Percentiles rank a stretch among this genome's conserved stretches.
phyloP scores from a whole-genome alignment of 2,888 invertebrate species.

The Platerodrilus igneus region DNA sequence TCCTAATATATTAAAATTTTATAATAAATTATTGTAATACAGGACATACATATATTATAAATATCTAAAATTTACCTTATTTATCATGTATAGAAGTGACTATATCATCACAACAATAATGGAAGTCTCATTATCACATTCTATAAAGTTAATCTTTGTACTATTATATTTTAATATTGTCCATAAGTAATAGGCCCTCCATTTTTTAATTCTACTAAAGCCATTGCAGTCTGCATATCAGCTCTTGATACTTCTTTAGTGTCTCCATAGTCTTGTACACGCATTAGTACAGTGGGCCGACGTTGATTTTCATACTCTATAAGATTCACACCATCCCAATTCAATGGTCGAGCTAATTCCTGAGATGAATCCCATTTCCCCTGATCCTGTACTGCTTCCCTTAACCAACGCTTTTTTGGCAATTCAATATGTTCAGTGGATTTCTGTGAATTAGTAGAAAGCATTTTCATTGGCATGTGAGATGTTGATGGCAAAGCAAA shows the following conservation, averaged over 20 bases:
- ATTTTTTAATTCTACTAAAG: conserved; percentile 56
- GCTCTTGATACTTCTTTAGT: conserved; percentile 40
- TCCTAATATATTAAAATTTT: too few species aligned
- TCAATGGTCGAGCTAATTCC: conserved; percentile 51
- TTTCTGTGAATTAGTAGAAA: conserved; percentile 30
- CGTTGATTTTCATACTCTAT: conserved; percentile 47
- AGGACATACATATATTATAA: too few species aligned
- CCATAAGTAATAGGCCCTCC: conserved; percentile 22
- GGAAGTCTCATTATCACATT: conserved; percentile 11
- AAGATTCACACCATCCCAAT: conserved; percentile 46
- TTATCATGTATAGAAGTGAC: neutral
- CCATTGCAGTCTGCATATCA: conserved; percentile 58
- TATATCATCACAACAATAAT: conserved; percentile 3
- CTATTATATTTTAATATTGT: conserved; percentile 19
- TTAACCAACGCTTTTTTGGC: conserved; percentile 59
- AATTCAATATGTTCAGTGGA: conserved; percentile 32
- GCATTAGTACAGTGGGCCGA: conserved; percentile 54
- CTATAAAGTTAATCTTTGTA: conserved; percentile 5
- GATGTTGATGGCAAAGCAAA: conserved; percentile 9
- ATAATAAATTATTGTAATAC: too few species aligned
- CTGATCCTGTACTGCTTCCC: conserved; percentile 50
- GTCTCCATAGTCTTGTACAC: conserved; percentile 36
- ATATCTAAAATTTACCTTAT: too few species aligned
- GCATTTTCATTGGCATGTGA: conserved; percentile 3
- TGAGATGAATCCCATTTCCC: conserved; percentile 43